phyloP scores from a whole-genome alignment of 1,140 invertebrate genomes.

The Aphelinus certus region DNA sequence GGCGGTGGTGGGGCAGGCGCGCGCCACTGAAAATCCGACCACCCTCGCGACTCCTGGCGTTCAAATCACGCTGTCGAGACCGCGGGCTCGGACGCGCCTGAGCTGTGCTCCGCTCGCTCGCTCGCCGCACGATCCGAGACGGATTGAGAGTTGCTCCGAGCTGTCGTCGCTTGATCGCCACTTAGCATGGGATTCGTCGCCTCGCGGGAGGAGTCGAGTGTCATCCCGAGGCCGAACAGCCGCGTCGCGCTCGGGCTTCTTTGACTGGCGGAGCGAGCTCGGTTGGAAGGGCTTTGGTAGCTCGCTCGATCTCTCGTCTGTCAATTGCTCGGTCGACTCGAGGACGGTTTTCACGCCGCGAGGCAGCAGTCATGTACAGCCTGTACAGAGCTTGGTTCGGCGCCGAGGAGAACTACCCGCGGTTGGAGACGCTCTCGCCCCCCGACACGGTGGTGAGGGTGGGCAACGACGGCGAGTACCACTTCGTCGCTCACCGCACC shows the following conservation, averaged over 20 bases:
- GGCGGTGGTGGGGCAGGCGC: conserved; percentile 43
- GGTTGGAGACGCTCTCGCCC: conserved; percentile 60
- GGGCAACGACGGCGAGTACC: conserved; percentile 69
- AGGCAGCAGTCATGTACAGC: conserved; percentile 56
- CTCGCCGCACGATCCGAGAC: conserved; percentile 13
- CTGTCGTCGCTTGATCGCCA: neutral
- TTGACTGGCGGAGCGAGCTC: no score
- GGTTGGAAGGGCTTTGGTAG: no score
- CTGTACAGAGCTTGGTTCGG: conserved; percentile 75
- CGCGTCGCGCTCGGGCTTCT: no score
- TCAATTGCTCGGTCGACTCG: neutral
- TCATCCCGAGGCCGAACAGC: neutral
- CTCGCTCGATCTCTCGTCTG: no score
- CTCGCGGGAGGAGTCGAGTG: neutral
- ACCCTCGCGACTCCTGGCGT: conserved; percentile 53
- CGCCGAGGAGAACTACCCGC: conserved; percentile 54
- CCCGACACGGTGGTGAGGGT: conserved; percentile 74
- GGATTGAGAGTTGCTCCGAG: neutral
- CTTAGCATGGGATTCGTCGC: neutral
- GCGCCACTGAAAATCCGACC: conserved; percentile 35
- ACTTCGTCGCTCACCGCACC: conserved; percentile 75
- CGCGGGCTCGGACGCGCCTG: conserved; percentile 30
- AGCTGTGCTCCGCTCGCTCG: neutral
- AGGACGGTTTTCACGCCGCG: neutral
- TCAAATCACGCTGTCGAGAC: conserved; percentile 60